Base-by-base conservation (phyloP, 2,113 vertebrate species). In the Malurus alboscapulatus region DNA sequence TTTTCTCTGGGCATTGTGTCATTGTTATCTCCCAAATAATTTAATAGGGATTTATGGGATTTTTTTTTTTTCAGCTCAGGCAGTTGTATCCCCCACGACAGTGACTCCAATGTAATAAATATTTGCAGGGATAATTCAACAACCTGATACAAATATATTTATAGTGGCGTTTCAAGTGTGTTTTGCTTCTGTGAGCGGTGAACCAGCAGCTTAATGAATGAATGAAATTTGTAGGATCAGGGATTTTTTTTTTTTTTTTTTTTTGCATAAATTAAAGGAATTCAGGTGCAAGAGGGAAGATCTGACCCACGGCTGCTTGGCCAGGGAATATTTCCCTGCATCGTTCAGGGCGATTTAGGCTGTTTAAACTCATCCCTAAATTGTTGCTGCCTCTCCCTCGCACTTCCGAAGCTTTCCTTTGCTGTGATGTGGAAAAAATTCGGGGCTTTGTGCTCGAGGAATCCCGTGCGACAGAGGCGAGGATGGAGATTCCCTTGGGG, bases 281-380 rank as follows among this genome's bases (percentile, higher is more conserved):
- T 67, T 74, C 45, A 45, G 72, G 48, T 48, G 48, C 32, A 53
- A 62, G 45, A 66, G 29, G 26, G 14, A 44, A 40, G 38, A 79
- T 19, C 34, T 87, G 72, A 63, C 44, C 76, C 38, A 8, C 38
- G 55, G 24, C 63, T 29, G 15, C 13, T 59, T 9, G 54, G 38
- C 44, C 40, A 3, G 65, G 36, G 4, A 85, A 45, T 32, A 18
- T 84, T 73, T 32, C 20, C 59, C 32, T 16, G 47, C 12, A 9
- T 10, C 6, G 12, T 20, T 77, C 40, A 29, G 55, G 55, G 68
- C 65, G 88, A 88, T 72, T 88, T 50, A 32, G 36, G 59, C 61
- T 84, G 73, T 34, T 92, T 73, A 34, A 95, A 96, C 48, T 86
- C 65, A 57, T 20, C 68, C 40, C 59, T 29, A 74, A 91, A 75